A percentile compares a stretch with the other conserved stretches of the same genome.
phyloP scores from a whole-genome alignment of 2,888 invertebrate species.

The Cataglyphis cursor region DNA sequence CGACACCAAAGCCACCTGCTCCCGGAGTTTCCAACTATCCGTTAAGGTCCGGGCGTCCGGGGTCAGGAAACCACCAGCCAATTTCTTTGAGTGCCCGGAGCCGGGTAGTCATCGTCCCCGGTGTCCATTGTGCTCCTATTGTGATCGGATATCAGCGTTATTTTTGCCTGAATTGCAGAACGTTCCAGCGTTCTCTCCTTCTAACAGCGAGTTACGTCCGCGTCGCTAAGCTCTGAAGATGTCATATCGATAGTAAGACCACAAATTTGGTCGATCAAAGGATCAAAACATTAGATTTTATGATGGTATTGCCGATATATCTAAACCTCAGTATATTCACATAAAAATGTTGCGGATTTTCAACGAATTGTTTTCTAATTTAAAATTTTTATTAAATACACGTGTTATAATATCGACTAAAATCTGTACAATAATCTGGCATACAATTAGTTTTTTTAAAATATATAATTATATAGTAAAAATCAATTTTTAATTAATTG shows the following conservation, averaged over 20 bases:
- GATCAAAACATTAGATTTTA: conserved; percentile 25
- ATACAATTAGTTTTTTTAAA: neutral
- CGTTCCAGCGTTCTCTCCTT: conserved; percentile 51
- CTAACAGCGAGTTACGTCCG: conserved; percentile 18
- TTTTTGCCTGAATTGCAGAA: conserved; percentile 79
- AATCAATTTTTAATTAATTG: conserved; percentile 21
- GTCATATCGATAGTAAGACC: conserved; percentile 16
- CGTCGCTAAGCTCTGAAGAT: conserved; percentile 26
- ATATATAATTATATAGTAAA: neutral
- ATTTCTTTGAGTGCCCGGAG: conserved; percentile 85
- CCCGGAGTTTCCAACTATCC: conserved; percentile 82
- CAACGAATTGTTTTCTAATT: neutral
- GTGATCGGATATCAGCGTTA: conserved; percentile 82
- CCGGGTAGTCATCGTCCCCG: conserved; percentile 74
- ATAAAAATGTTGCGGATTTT: neutral
- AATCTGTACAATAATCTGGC: neutral
- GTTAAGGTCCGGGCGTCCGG: conserved; percentile 78
- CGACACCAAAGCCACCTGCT: conserved; percentile 79
- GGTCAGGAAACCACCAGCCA: conserved; percentile 84
- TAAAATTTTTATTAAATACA: neutral
- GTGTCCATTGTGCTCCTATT: conserved; percentile 81
- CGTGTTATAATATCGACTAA: neutral
- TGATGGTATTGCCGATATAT: neutral
- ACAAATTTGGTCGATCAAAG: conserved; percentile 22
- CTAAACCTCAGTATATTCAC: neutral